Evolutionary conservation across 2,888 invertebrate genomes (phyloP).

Genomic region (Endotricha flammealis): DNA sequence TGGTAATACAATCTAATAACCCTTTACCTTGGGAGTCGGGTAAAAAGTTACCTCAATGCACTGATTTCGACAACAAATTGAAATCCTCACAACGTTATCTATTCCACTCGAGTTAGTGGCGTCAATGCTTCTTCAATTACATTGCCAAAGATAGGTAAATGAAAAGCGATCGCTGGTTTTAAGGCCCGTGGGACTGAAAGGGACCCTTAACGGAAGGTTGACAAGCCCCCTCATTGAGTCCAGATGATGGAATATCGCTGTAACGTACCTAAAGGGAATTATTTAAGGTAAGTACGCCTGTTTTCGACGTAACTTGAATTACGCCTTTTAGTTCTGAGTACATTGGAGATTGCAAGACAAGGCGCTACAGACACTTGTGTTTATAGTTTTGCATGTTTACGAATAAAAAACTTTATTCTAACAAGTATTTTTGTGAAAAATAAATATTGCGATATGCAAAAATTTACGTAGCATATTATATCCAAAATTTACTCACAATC

Average conservation of each 20-base stretch:
- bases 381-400: too few relatives aligned
- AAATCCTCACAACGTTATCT: constrained; percentile 34
- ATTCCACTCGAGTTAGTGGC: constrained; percentile 57
- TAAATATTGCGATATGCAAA: too few relatives aligned
- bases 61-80: too few relatives aligned
- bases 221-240: constrained; percentile 51
- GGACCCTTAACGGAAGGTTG: constrained; percentile 50
- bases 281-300: constrained; percentile 36
- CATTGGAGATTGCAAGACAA: too few relatives aligned
- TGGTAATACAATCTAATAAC: too few relatives aligned
- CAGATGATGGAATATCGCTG: constrained; percentile 65
- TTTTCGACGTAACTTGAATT: constrained; percentile 51
- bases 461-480: too few relatives aligned
- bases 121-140: constrained; percentile 68
- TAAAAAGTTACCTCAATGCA: too few relatives aligned
- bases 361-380: too few relatives aligned
- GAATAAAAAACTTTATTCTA: too few relatives aligned
- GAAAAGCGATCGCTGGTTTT: constrained; percentile 60
- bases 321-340: constrained; percentile 6
- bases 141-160: constrained; percentile 58
- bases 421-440: too few relatives aligned
- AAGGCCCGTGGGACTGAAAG: constrained; percentile 52
- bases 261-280: constrained; percentile 51
- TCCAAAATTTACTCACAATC: too few relatives aligned
- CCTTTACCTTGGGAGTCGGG: too few relatives aligned